phyloP scores from a whole-genome alignment of 2,888 invertebrate species.

The Eudasyphora cyanicolor region DNA sequence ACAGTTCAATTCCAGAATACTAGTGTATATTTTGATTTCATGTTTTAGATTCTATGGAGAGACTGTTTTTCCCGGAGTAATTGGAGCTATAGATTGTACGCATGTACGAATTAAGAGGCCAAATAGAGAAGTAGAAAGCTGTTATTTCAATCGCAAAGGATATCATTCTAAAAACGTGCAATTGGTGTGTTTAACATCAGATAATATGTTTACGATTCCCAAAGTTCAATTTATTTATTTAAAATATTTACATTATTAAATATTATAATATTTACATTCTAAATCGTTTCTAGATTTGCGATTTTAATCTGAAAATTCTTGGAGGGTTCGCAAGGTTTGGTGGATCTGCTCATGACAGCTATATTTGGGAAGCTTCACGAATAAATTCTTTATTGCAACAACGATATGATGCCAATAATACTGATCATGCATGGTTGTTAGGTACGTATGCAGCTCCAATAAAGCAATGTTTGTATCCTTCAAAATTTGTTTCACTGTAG shows the following conservation, averaged over 20 bases:
- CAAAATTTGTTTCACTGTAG: too few relatives aligned
- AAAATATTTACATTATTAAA: too few relatives aligned
- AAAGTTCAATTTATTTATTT: too few relatives aligned
- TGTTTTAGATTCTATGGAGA: not conserved
- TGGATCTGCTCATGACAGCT: constrained; percentile 10
- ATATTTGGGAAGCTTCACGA: constrained; percentile 33
- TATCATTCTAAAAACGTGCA: constrained; percentile 34
- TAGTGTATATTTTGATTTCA: not conserved
- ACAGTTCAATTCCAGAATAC: too few relatives aligned
- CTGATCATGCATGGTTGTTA: constrained; percentile 9
- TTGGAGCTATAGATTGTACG: too few relatives aligned
- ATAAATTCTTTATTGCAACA: not conserved
- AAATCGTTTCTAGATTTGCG: constrained; percentile 22
- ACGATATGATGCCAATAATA: constrained; percentile 9
- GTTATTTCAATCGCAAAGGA: constrained; percentile 29
- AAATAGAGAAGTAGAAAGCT: too few relatives aligned
- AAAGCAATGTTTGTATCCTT: too few relatives aligned
- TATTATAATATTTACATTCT: too few relatives aligned
- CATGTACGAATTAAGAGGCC: constrained; percentile 3
- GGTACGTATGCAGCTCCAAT: not conserved
- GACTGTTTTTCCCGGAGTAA: too few relatives aligned
- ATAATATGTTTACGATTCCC: too few relatives aligned
- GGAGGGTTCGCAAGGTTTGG: constrained; percentile 22
- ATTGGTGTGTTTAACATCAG: not conserved
- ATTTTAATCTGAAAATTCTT: constrained; percentile 18